phyloP scores from a whole-genome alignment of 2,113 vertebrate genomes.

The Furnarius figulus region DNA sequence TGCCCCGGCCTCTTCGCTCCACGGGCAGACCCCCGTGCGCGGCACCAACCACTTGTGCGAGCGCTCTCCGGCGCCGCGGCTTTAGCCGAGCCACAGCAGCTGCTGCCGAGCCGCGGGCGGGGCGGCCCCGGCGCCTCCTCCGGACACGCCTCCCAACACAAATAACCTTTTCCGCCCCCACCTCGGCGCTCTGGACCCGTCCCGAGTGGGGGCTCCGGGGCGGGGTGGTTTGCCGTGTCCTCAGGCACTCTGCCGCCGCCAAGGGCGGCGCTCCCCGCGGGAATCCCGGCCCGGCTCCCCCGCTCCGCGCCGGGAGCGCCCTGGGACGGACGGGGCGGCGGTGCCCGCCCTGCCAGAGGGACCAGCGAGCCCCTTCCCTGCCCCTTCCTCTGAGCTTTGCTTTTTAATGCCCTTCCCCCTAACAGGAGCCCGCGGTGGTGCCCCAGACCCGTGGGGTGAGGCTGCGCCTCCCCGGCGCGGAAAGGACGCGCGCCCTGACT shows the following conservation, averaged over 20 bases:
- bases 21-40: neutral
- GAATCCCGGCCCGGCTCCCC: neutral
- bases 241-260: neutral
- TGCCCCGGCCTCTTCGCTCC: neutral
- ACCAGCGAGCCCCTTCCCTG: neutral
- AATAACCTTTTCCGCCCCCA: neutral
- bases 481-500: neutral
- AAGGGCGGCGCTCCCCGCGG: neutral
- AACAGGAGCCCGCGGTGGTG: neutral
- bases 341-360: neutral
- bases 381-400: neutral
- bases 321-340: neutral
- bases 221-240: rapidly evolving
- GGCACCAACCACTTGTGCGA: neutral
- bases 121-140: neutral
- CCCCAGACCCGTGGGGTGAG: neutral
- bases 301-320: neutral
- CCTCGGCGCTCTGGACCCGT: neutral
- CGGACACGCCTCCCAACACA: neutral
- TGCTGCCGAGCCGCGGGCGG: neutral
- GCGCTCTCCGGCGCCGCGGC: neutral
- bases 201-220: neutral
- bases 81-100: neutral
- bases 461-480: neutral
- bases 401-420: neutral